Base-by-base conservation (phyloP, 1,140 invertebrate species). In the Aporrectodea caliginosa region DNA sequence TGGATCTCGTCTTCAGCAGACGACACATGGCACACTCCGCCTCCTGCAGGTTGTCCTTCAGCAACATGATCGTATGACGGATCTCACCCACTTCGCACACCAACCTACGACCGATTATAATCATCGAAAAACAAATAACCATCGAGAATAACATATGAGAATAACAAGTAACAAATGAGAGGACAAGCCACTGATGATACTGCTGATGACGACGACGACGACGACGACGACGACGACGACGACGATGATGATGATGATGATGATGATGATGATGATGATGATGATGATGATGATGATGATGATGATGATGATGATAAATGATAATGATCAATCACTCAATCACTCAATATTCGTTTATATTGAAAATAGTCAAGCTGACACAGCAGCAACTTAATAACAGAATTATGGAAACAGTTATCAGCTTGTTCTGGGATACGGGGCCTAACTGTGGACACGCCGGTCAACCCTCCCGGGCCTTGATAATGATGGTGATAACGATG, bases 1-100 rank as follows among this genome's bases (percentile, higher is more conserved):
- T 92, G 70, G 93, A 92, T 84, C 93, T 91, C 6, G 94, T 94
- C 84, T 93, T 93, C 32, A 96, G 89, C 78, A 98, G 90, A 78
- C 93, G 92, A 85, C 97, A 94, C 87, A 90, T 76, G 29, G 85
- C 84, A 70, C 96, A 84, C 82, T 90, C 88, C 16, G 85, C 88
- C 22, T 84, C 83, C 81, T 85, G 85, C 79, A 89, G 85, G 31
- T 87, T 83, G 75, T 88, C 87, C 82, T 88, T 87, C 73, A 89
- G 82, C 70, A 86, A 83, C n/a, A 84, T 82, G 2, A 89, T 85
- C 29, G 87, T 87, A 34, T 88, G 86, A 22, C 87, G 82, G 80
- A 89, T 87, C 79, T 89, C 88, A 27, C 75, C 81, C 35, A 89
- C 85, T 82, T 88, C 88, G 71, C 85, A 83, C 85, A 90, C 86